Conservation (phyloP, 2,113 vertebrate species). For the Octodon degus region DNA sequence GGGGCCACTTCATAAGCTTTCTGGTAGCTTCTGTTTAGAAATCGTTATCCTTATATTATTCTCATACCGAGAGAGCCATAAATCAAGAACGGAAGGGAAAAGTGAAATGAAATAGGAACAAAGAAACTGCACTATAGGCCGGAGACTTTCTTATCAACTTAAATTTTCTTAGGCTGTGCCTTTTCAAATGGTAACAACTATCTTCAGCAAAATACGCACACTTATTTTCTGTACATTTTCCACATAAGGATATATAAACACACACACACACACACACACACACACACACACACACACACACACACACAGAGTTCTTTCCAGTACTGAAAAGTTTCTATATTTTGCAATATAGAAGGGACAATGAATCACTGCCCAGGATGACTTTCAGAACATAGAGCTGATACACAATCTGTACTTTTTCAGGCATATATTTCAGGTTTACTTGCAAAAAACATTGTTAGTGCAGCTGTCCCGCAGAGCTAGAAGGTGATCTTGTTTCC, state of each 20-base stretch:
- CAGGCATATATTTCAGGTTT: constrained; percentile 77
- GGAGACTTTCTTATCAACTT: not conserved
- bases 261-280: not conserved
- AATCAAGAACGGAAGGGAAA: not conserved
- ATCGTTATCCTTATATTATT: constrained; percentile 50
- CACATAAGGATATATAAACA: not conserved
- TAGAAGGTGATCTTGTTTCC: constrained; percentile 85
- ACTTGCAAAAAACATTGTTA: constrained; percentile 82
- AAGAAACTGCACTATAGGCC: not conserved
- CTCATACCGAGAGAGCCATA: not conserved
- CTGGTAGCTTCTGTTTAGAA: constrained; percentile 55
- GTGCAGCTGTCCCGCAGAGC: constrained; percentile 69
- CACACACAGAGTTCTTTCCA: constrained; percentile 55
- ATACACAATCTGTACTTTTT: constrained; percentile 81
- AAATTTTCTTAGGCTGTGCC: not conserved
- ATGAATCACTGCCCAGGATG: constrained; percentile 82
- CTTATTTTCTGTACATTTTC: constrained; percentile 72
- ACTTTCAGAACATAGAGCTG: constrained; percentile 72
- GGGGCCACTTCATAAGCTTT: constrained; percentile 41
- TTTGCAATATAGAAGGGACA: constrained; percentile 81
- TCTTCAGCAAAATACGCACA: constrained; percentile 34
- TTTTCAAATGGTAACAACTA: constrained; percentile 63
- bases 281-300: not conserved
- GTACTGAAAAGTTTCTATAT: constrained; percentile 77
- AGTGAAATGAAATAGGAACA: not conserved